Conservation (phyloP, 2,113 vertebrate species). For the Oryzias woworae region DNA sequence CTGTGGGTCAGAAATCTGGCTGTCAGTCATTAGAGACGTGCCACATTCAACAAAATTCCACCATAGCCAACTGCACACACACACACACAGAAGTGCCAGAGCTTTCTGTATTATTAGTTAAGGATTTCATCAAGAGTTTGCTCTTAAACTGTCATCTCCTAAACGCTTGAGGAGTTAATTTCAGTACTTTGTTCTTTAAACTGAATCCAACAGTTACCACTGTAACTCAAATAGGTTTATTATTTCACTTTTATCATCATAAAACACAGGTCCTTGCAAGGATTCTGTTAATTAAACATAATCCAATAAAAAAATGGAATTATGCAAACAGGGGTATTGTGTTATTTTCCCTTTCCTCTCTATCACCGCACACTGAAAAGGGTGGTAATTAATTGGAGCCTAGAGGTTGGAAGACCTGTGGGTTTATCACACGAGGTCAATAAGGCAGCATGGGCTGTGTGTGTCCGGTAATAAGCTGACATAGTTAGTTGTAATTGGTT, state of each 20-base stretch:
- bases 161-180: too few species aligned
- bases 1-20: constrained; percentile 43
- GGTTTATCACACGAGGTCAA: constrained; percentile 60
- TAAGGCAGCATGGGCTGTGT: constrained; percentile 41
- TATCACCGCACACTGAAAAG: constrained; percentile 48
- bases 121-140: too few species aligned
- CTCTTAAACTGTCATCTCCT: too few species aligned
- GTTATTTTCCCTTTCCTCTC: constrained; percentile 41
- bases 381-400: constrained; percentile 63
- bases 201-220: too few species aligned
- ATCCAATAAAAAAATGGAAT: constrained; percentile 42
- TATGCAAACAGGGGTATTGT: constrained; percentile 51
- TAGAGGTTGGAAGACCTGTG: constrained; percentile 48
- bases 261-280: constrained; percentile 31
- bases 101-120: neutral
- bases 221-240: too few species aligned
- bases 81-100: neutral
- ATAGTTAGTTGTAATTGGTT: constrained; percentile 71
- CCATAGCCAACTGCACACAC: too few species aligned
- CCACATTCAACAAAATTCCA: constrained; percentile 19
- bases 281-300: constrained; percentile 54
- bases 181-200: too few species aligned
- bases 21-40: constrained; percentile 34
- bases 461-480: constrained; percentile 72
- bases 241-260: constrained; percentile 1